phyloP scores from a whole-genome alignment of 2,797 vertebrate species.

The Peromyscus nudipes region DNA sequence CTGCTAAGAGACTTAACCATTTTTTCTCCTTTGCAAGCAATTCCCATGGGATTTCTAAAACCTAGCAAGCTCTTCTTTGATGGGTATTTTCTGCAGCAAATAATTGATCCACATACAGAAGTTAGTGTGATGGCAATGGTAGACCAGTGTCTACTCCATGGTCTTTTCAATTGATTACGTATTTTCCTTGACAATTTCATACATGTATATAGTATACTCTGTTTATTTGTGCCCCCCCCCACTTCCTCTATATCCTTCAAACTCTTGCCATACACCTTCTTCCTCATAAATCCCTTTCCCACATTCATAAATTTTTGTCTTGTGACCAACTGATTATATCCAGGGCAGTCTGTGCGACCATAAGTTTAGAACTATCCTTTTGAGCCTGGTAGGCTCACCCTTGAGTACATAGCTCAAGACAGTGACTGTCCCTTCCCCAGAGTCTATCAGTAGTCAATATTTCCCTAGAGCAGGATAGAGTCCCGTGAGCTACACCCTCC shows the following conservation, averaged over 20 bases:
- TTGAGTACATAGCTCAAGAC: neutral
- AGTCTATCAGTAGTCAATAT: neutral
- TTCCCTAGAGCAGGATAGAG: neutral
- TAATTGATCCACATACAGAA: neutral
- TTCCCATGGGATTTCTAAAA: slow-evolving; percentile 21
- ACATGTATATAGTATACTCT: neutral
- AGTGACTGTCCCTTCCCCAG: neutral
- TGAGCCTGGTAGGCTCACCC: neutral
- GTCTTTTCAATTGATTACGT: neutral
- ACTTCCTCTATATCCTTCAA: neutral
- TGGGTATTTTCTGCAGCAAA: neutral
- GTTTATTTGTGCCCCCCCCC: neutral
- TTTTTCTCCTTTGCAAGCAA: slow-evolving; percentile 1
- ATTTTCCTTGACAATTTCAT: neutral
- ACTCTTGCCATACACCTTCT: neutral
- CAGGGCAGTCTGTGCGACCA: neutral
- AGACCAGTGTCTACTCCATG: neutral
- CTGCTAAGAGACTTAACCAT: neutral
- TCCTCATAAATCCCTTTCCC: neutral
- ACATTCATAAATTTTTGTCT: neutral
- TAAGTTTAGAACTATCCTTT: neutral
- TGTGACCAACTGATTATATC: neutral
- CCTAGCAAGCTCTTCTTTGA: neutral
- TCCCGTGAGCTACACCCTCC: fast-evolving
- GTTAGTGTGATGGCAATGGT: neutral